These are phyloP conservation scores for Musca domestica DNA, from an alignment of 1,140 invertebrate genomes.

Conservation along the genomic window DNA sequence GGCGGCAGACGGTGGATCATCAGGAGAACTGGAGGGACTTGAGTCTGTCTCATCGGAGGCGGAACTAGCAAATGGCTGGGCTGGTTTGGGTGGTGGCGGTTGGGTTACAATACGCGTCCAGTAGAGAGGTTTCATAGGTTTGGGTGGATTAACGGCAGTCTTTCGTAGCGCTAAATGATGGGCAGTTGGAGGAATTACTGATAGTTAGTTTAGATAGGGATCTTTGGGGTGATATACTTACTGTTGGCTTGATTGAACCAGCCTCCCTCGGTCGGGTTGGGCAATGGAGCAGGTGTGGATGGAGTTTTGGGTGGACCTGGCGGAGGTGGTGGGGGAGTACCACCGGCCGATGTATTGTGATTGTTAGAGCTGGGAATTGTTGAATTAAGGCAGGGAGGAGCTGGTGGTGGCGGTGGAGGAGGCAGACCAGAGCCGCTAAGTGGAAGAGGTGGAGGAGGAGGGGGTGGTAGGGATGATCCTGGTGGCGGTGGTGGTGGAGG, in stretches of 20 bases:
- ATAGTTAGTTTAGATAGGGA: conserved; percentile 33
- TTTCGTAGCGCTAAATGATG: conserved; percentile 69
- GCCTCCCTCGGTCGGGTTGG: conserved; percentile 44
- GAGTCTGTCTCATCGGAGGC: conserved; percentile 44
- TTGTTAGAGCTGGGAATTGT: conserved; percentile 45
- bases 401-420: conserved; percentile 54
- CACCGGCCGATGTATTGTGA: conserved; percentile 32
- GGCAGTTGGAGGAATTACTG: conserved; percentile 26
- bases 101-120: conserved; percentile 89
- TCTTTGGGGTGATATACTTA: conserved; percentile 30
- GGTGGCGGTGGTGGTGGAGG: conserved; percentile 23
- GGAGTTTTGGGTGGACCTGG: conserved; percentile 33
- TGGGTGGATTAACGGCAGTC: conserved; percentile 75
- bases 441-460: conserved; percentile 37
- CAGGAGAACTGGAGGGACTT: conserved; percentile 44
- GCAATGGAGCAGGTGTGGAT: conserved; percentile 48
- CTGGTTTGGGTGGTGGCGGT: conserved; percentile 33
- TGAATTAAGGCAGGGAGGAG: conserved; percentile 55
- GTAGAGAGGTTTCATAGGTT: conserved; percentile 93
- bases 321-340: conserved; percentile 40
- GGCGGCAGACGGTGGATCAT: conserved; percentile 50
- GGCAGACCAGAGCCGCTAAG: conserved; percentile 27
- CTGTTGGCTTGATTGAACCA: conserved; percentile 48
- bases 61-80: conserved; percentile 26
- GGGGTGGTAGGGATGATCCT: conserved; percentile 33